These are phyloP conservation scores for Psittacula echo DNA, from an alignment of 2,797 vertebrate species.

Conservation along the genomic window DNA sequence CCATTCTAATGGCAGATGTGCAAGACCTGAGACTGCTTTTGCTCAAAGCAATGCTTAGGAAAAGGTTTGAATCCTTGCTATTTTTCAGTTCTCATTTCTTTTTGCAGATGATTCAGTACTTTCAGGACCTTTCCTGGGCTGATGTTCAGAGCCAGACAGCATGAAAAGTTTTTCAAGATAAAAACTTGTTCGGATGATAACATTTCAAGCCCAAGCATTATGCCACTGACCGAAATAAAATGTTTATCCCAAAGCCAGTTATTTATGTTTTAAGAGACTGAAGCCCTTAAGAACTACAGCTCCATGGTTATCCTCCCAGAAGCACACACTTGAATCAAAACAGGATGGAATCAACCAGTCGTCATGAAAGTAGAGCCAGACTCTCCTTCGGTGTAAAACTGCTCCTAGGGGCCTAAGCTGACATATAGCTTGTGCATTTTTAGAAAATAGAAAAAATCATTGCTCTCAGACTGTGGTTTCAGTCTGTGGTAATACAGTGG, in stretches of 20 bases:
- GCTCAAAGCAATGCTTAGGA: not conserved
- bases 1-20: not conserved
- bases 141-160: not conserved
- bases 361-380: not conserved
- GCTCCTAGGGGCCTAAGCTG: not conserved
- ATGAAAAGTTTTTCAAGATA: conserved; percentile 34
- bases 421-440: not conserved
- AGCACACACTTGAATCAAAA: conserved; percentile 52
- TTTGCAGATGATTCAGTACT: not conserved
- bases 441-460: not conserved
- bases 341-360: not conserved
- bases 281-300: conserved; percentile 7
- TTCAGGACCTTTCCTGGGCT: not conserved
- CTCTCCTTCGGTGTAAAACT: not conserved
- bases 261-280: conserved; percentile 57
- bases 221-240: conserved; percentile 45
- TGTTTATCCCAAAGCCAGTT: conserved; percentile 50
- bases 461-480: not conserved
- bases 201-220: conserved; percentile 22
- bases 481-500: not conserved
- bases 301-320: conserved; percentile 40
- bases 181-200: conserved; percentile 41
- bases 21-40: not conserved
- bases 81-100: not conserved
- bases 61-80: not conserved